Percentiles rank a stretch among this genome's conserved stretches.
Conservation (phyloP, 1,140 invertebrate genomes). For the Conus betulinus region DNA sequence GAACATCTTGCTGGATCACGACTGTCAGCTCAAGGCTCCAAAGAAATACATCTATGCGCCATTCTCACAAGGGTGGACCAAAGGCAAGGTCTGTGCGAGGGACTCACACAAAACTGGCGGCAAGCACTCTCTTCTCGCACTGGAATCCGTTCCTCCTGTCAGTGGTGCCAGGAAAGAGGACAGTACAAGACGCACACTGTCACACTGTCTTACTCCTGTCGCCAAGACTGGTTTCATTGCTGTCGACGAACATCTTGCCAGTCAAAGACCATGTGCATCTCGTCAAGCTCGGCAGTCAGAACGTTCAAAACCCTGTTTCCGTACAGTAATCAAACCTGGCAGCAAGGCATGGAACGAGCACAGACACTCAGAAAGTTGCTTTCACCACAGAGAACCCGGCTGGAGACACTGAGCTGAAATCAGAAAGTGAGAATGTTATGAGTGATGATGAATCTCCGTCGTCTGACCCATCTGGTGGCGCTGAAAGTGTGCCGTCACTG, state of each 20-base stretch:
- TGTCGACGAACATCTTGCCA: neutral
- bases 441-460: neutral
- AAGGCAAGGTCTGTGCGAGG: neutral
- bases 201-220: neutral
- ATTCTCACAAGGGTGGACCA: neutral
- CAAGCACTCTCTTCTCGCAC: no score
- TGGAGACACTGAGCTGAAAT: neutral
- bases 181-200: neutral
- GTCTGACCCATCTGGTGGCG: neutral
- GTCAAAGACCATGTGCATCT: neutral
- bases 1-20: neutral
- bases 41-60: neutral
- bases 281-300: neutral
- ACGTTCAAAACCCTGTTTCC: neutral
- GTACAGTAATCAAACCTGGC: neutral
- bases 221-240: neutral
- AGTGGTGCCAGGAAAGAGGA: neutral
- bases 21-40: neutral
- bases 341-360: neutral
- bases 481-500: neutral
- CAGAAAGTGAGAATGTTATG: neutral
- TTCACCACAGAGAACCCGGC: neutral
- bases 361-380: neutral
- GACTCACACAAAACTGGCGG: neutral
- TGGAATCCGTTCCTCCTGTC: no score